These are phyloP conservation scores for Lanistes nyassanus DNA, from an alignment of 1,140 invertebrate species.

Conservation along the genomic window DNA sequence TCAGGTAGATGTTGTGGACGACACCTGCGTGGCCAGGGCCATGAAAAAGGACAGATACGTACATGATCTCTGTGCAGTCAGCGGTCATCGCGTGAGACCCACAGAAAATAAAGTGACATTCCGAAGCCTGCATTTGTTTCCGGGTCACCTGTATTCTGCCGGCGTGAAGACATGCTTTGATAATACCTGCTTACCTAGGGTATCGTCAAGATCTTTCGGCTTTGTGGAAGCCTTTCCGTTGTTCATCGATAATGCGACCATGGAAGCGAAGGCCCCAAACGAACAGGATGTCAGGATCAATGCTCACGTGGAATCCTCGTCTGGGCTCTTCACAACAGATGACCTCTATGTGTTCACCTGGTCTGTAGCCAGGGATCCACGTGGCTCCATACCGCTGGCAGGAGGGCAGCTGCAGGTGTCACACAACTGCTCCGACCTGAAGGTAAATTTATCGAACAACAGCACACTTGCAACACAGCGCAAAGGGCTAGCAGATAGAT, in stretches of 20 bases:
- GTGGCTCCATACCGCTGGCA: not conserved
- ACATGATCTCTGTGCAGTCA: not conserved
- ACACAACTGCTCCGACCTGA: not conserved
- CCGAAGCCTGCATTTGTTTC: not conserved
- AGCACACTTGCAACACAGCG: not conserved
- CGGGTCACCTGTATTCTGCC: not conserved
- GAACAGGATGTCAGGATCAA: not conserved
- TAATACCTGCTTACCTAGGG: not conserved
- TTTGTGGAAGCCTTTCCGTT: not conserved
- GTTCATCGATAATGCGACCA: not conserved
- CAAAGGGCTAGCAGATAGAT: no score
- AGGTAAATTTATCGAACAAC: not conserved
- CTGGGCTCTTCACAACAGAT: not conserved
- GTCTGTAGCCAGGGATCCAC: conserved; percentile 2
- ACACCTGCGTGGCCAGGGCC: not conserved
- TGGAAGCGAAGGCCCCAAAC: not conserved
- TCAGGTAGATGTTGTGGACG: conserved; percentile 1
- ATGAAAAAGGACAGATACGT: not conserved
- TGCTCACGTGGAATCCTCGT: not conserved
- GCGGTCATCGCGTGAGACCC: not conserved
- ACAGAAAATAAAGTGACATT: not conserved
- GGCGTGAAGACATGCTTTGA: conserved; percentile 3
- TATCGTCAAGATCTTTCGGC: not conserved
- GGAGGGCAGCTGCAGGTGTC: not conserved
- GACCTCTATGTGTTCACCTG: conserved; percentile 2